These are phyloP conservation scores for Clinocottus analis DNA, from an alignment of 2,113 vertebrate species.

Conservation along the genomic window DNA sequence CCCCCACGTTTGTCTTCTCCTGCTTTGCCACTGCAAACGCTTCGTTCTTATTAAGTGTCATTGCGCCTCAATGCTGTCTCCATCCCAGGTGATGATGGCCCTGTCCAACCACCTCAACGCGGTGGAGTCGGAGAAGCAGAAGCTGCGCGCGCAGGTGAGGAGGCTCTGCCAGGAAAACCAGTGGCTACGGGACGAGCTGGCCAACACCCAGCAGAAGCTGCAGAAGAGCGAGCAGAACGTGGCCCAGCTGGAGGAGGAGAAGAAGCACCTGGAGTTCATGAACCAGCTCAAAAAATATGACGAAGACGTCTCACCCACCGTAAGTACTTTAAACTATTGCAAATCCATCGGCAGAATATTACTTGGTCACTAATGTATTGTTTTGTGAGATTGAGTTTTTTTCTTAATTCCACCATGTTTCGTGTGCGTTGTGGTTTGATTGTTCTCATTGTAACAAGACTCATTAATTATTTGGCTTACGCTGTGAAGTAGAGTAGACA, in stretches of 20 bases:
- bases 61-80: conserved; percentile 12
- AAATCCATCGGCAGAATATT: background rate
- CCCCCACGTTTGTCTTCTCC: background rate
- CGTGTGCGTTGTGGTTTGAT: background rate
- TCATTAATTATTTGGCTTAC: background rate
- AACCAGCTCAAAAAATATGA: conserved; percentile 98
- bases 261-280: conserved; percentile 98
- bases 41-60: conserved; percentile 14
- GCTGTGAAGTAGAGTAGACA: background rate
- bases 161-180: conserved; percentile 98
- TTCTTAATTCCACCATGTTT: background rate
- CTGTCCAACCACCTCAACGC: conserved; percentile 95
- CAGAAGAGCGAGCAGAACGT: conserved; percentile 97
- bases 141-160: conserved; percentile 95
- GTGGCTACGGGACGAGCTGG: conserved; percentile 96
- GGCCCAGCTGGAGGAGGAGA: conserved; percentile 98
- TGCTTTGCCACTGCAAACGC: background rate
- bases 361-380: background rate
- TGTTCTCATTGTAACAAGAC: background rate
- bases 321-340: conserved; percentile 48
- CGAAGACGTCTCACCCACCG: conserved; percentile 89
- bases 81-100: conserved; percentile 96
- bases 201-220: conserved; percentile 98
- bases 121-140: conserved; percentile 99
- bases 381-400: background rate